Conservation (phyloP, 2,888 invertebrate species). For the Pandemis heparana region DNA sequence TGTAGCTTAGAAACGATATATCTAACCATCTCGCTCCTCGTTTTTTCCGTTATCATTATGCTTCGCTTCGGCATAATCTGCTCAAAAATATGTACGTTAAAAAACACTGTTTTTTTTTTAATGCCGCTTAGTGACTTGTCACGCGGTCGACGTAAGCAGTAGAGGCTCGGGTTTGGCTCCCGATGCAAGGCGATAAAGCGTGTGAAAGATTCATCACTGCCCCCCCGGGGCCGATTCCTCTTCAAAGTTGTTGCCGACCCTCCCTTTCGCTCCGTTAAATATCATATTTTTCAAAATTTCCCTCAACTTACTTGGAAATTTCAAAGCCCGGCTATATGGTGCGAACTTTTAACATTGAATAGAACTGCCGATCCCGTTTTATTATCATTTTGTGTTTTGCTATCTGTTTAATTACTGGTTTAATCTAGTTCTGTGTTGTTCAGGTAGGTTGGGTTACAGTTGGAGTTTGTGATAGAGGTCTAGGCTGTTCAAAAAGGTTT, state of each 20-base stretch:
- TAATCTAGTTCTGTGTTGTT: slow-evolving; percentile 27
- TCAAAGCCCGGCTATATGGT: slow-evolving; percentile 53
- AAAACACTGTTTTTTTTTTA: neutral
- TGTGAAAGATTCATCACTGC: slow-evolving; percentile 83
- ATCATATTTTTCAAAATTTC: slow-evolving; percentile 82
- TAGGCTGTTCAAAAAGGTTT: slow-evolving; percentile 8
- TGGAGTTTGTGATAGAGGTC: slow-evolving; percentile 21
- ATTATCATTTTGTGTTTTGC: slow-evolving; percentile 30
- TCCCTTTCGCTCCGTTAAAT: slow-evolving; percentile 69
- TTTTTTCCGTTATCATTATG: too few species aligned
- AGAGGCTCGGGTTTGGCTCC: slow-evolving; percentile 70
- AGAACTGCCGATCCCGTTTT: slow-evolving; percentile 54
- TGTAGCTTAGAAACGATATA: too few species aligned
- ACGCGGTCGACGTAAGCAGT: slow-evolving; percentile 1
- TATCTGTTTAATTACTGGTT: slow-evolving; percentile 28
- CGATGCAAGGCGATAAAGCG: slow-evolving; percentile 80
- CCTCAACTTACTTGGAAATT: slow-evolving; percentile 66
- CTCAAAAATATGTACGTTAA: too few species aligned
- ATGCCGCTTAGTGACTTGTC: neutral
- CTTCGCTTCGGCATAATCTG: too few species aligned
- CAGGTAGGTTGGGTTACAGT: slow-evolving; percentile 3
- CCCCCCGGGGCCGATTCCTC: slow-evolving; percentile 78
- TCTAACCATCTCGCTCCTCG: too few species aligned
- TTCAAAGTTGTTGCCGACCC: slow-evolving; percentile 75
- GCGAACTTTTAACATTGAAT: slow-evolving; percentile 69